A percentile compares a stretch with the other conserved stretches of the same genome.
Conservation (phyloP, 2,797 vertebrate species). For the Enteromius paludinosus region DNA sequence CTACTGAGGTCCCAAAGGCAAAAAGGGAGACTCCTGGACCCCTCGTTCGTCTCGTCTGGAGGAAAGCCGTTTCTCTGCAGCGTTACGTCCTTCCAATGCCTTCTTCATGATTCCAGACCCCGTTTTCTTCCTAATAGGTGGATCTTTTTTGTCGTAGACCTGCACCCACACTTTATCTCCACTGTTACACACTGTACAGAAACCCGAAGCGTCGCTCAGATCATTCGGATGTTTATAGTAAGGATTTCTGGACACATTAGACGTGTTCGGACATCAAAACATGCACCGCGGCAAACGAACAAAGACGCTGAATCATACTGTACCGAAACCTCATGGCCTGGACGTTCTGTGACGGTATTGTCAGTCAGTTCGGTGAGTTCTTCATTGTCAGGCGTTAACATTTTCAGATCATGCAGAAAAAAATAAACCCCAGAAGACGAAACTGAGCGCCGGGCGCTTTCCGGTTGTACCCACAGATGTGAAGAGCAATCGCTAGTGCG, state of each 20-base stretch:
- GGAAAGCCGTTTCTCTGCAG: background rate
- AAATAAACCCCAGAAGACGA: background rate
- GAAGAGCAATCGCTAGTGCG: background rate
- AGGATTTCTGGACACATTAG: no score
- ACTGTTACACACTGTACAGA: conserved; percentile 21
- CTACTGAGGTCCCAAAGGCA: conserved; percentile 48
- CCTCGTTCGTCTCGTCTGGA: background rate
- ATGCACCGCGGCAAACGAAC: no score
- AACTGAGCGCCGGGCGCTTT: background rate
- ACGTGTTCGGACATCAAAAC: no score
- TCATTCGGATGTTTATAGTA: background rate
- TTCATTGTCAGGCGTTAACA: background rate
- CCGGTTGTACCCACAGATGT: background rate
- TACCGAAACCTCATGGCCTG: background rate
- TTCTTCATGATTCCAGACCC: conserved; percentile 60
- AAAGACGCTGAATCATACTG: background rate
- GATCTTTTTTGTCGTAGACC: conserved; percentile 46
- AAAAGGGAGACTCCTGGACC: conserved; percentile 11
- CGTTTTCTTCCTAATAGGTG: conserved; percentile 58
- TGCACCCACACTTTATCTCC: conserved; percentile 48
- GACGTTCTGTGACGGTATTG: background rate
- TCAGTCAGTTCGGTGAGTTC: background rate
- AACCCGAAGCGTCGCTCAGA: background rate
- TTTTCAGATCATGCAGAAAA: background rate
- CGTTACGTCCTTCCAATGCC: conserved; percentile 32